Percentiles rank a stretch among this genome's conserved stretches.
phyloP scores from a whole-genome alignment of 2,888 invertebrate genomes.

The Exephanes ischioxanthus region DNA sequence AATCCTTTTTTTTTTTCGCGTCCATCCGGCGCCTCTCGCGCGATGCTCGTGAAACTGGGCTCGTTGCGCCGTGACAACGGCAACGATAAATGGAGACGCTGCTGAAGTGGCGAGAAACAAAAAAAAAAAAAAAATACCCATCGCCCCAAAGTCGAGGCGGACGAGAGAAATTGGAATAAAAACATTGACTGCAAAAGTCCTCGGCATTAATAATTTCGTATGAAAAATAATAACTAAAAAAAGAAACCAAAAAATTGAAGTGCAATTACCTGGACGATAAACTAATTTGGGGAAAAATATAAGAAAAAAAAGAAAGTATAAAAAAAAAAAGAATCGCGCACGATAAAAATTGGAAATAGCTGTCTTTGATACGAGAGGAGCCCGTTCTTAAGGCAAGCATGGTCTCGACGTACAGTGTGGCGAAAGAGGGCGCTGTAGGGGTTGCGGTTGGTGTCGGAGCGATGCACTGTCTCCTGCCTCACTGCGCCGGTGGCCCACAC shows the following conservation, averaged over 20 bases:
- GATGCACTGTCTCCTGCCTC: slow-evolving; percentile 76
- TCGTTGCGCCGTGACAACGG: slow-evolving; percentile 15
- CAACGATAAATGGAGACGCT: not conserved
- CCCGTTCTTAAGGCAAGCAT: slow-evolving; percentile 64
- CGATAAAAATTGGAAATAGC: slow-evolving; percentile 6
- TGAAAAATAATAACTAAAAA: not conserved
- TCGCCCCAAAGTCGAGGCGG: not conserved
- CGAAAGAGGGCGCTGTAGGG: slow-evolving; percentile 82
- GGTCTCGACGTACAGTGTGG: slow-evolving; percentile 82
- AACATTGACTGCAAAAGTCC: not conserved
- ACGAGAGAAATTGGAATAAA: not conserved
- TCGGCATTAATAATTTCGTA: not conserved
- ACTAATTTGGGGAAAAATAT: not conserved
- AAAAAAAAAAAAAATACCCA: slow-evolving; percentile 17
- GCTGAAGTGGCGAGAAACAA: not conserved
- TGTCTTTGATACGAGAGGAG: not conserved
- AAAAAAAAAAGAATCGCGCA: not conserved
- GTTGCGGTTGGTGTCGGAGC: slow-evolving; percentile 81
- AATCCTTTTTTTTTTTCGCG: slow-evolving; percentile 13
- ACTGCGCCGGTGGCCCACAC: slow-evolving; percentile 76
- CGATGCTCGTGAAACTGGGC: slow-evolving; percentile 12
- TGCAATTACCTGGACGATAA: slow-evolving; percentile 1
- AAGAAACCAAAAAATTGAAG: not conserved
- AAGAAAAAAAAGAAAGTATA: not conserved
- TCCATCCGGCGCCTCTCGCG: not conserved